Base-by-base conservation (phyloP, 2,888 invertebrate genomes). In the Nebria brevicollis region DNA sequence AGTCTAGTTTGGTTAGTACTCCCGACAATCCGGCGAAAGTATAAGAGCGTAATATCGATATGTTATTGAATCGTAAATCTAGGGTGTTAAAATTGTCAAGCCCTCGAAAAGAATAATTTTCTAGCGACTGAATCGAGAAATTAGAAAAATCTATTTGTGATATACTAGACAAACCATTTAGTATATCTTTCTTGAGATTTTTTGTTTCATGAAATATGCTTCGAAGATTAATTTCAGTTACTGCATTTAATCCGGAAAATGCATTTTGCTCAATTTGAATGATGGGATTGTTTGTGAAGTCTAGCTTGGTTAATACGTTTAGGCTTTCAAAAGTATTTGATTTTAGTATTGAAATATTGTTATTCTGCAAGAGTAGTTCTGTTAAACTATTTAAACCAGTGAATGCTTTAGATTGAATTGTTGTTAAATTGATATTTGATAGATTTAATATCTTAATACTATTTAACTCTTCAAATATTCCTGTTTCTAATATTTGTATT, bases 211-310 rank as follows among this genome's bases (percentile, higher is more conserved):
- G 54, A 2, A 77, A 73, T n/a, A 77, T 73, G 41, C 65, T 20
- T 26, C 13, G 11, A n/a, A 77, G 41, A 65, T 77, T 15, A 34
- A 77, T 65, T 65, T 77, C 15, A 26, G 8, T n/a, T 65, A 77
- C 72, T n/a, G 6, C 6, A 0, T 1, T 20, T 65, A 77, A 73
- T 64, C 72, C 72, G 8, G 11, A 64, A 72, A 77, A 77, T 11
- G 72, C 77, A 0, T 72, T 72, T 3, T 73, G 34, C 15, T 77
- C 72, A 66, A 77, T 77, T 72, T 72, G 5, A 26, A 34, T 41
- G 42, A 77, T 77, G 20, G 65, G 20, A 77, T 77, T 77, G 15
- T 65, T 34, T 10, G 72, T 65, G 73, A 77, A 77, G 65, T 77
- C 20, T 20, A 77, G 25, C n/a, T 10, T 4, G 6, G 20, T 20